These are phyloP conservation scores for Agriotes lineatus DNA, from an alignment of 2,888 invertebrate genomes.

Conservation along the genomic window DNA sequence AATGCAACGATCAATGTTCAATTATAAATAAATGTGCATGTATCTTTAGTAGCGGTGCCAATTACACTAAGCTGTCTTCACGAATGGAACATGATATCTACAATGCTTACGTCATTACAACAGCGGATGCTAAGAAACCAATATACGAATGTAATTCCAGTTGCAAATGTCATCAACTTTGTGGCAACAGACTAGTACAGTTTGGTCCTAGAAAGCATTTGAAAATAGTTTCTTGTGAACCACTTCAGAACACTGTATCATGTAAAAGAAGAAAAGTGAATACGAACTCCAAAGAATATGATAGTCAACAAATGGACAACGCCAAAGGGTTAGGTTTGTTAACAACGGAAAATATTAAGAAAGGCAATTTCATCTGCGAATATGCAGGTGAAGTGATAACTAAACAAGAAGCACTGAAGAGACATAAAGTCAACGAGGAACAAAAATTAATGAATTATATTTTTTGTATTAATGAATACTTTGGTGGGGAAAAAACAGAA, in stretches of 20 bases:
- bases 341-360: constrained; percentile 69
- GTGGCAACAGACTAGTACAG: constrained; percentile 80
- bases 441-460: constrained; percentile 56
- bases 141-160: constrained; percentile 77
- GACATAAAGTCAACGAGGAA: constrained; percentile 68
- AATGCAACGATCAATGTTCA: constrained; percentile 54
- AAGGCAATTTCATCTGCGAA: constrained; percentile 86
- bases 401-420: constrained; percentile 72
- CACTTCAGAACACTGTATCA: background rate
- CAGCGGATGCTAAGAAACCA: constrained; percentile 57
- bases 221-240: constrained; percentile 67
- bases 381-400: constrained; percentile 91
- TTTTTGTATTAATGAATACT: constrained; percentile 76
- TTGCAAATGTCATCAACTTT: constrained; percentile 72
- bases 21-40: constrained; percentile 54
- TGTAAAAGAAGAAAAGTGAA: background rate
- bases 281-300: background rate
- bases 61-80: constrained; percentile 26
- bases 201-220: constrained; percentile 77
- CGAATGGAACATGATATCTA: constrained; percentile 33
- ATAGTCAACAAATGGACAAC: background rate
- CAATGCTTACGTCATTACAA: constrained; percentile 40
- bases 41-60: constrained; percentile 48
- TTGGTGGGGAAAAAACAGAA: constrained; percentile 58
- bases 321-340: constrained; percentile 78